These are phyloP conservation scores for Diplodus puntazzo DNA, from an alignment of 2,797 vertebrate species.

Conservation along the genomic window DNA sequence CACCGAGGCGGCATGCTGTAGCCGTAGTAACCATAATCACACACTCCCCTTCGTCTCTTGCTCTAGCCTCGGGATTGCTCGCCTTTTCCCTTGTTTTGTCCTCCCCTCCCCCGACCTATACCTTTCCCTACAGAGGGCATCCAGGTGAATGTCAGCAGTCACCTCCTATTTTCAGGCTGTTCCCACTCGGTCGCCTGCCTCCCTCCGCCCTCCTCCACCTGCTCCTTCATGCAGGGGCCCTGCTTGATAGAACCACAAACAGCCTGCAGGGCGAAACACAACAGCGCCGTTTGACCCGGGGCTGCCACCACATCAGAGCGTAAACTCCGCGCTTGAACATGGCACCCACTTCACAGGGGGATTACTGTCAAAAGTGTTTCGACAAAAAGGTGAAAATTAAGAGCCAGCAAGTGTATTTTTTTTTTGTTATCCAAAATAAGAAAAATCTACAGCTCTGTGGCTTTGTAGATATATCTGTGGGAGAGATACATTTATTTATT, in stretches of 20 bases:
- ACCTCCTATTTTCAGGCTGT: constrained; percentile 63
- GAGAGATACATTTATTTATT: constrained; percentile 52
- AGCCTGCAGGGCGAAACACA: constrained; percentile 64
- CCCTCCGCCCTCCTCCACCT: constrained; percentile 37
- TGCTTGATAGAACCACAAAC: constrained; percentile 42
- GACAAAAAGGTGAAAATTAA: constrained; percentile 44
- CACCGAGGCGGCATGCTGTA: constrained; percentile 66
- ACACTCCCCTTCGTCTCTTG: constrained; percentile 21
- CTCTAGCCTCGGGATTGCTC: constrained; percentile 42
- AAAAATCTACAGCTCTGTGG: constrained; percentile 34
- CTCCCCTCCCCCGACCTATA: background rate
- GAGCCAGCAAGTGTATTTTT: background rate
- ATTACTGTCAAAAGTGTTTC: constrained; percentile 30
- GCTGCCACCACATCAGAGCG: constrained; percentile 52
- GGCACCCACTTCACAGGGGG: constrained; percentile 30
- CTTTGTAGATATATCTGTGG: constrained; percentile 52
- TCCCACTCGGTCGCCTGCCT: constrained; percentile 33
- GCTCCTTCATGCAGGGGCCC: constrained; percentile 45
- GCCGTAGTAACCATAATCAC: constrained; percentile 78
- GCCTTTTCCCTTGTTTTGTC: background rate
- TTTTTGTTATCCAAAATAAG: constrained; percentile 45
- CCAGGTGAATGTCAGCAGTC: constrained; percentile 74
- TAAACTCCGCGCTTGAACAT: constrained; percentile 44
- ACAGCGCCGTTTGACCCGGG: constrained; percentile 60
- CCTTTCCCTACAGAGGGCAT: constrained; percentile 63